phyloP scores from a whole-genome alignment of 2,113 vertebrate species.

The Lota lota region DNA sequence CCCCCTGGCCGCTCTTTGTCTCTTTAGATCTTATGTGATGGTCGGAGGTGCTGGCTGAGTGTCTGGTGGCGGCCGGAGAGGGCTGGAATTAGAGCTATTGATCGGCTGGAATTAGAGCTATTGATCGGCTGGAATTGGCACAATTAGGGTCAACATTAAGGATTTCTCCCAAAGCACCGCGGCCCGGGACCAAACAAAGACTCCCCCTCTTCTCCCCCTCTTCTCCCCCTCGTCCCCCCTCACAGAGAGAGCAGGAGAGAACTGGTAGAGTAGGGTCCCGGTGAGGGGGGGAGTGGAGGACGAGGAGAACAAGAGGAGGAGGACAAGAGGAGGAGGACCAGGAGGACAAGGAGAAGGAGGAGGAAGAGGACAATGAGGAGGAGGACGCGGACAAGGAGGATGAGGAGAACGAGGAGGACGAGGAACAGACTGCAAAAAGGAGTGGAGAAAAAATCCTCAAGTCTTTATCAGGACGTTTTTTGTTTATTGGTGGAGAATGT shows the following conservation, averaged over 20 bases:
- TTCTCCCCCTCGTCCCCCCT: too few relatives aligned
- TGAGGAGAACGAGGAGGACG: too few relatives aligned
- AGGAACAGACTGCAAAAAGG: too few relatives aligned
- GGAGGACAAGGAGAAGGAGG: neutral
- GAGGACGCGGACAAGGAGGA: too few relatives aligned
- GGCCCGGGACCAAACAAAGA: conserved; percentile 68
- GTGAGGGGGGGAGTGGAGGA: conserved; percentile 40
- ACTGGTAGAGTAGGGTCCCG: too few relatives aligned
- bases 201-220: conserved; percentile 54
- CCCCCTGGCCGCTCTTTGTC: conserved; percentile 52
- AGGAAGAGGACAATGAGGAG: too few relatives aligned
- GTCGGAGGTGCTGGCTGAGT: conserved; percentile 76
- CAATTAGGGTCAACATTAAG: conserved; percentile 86
- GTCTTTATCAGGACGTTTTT: too few relatives aligned
- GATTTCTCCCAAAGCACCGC: conserved; percentile 78
- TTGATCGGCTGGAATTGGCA: conserved; percentile 85
- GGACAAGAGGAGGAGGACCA: conserved; percentile 3
- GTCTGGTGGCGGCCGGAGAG: conserved; percentile 73
- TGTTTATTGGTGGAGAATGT: too few relatives aligned
- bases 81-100: conserved; percentile 91
- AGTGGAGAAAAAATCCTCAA: too few relatives aligned
- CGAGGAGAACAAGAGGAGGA: conserved; percentile 51
- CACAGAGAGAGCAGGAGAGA: too few relatives aligned
- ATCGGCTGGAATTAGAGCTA: too few relatives aligned
- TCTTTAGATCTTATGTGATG: conserved; percentile 72